A percentile compares a stretch with the other conserved stretches of the same genome.
Evolutionary conservation across 2,888 invertebrate species (phyloP).

Genomic region (Trissoscelio sp.): DNA sequence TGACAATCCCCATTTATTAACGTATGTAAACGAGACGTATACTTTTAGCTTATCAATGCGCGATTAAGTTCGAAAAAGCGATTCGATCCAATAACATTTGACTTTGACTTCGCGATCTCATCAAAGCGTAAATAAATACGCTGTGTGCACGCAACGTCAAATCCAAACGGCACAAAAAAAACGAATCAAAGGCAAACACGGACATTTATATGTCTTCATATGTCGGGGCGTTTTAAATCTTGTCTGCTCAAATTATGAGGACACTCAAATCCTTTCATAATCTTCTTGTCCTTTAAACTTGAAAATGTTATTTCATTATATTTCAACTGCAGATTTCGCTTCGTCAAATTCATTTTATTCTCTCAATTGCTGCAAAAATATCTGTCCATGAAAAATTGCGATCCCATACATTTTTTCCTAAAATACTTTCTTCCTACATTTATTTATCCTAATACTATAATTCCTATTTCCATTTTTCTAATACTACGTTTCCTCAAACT

Average conservation of each 20-base stretch:
- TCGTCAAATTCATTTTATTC: too few species aligned
- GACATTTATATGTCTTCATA: constrained; percentile 8
- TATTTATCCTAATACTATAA: too few species aligned
- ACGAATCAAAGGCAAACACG: constrained; percentile 11
- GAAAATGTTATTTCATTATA: too few species aligned
- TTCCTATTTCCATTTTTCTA: too few species aligned
- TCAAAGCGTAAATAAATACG: constrained; percentile 14
- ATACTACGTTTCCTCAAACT: too few species aligned
- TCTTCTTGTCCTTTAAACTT: constrained; percentile 22
- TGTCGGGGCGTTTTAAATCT: constrained; percentile 27
- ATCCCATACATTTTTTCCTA: too few species aligned
- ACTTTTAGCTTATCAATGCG: constrained; percentile 18
- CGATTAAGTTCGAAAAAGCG: constrained; percentile 12
- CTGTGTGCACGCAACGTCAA: not conserved
- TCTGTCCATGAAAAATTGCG: too few species aligned
- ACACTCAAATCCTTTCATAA: constrained; percentile 31
- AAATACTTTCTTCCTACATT: too few species aligned
- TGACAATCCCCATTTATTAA: constrained; percentile 20
- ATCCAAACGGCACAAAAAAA: not conserved
- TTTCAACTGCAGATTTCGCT: too few species aligned
- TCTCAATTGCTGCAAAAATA: too few species aligned
- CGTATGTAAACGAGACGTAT: not conserved
- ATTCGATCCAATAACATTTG: constrained; percentile 10
- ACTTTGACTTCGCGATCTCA: constrained; percentile 9
- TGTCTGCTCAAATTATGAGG: constrained; percentile 32